Base-by-base conservation (phyloP, 2,797 vertebrate genomes). In the Gobio occitaniae region DNA sequence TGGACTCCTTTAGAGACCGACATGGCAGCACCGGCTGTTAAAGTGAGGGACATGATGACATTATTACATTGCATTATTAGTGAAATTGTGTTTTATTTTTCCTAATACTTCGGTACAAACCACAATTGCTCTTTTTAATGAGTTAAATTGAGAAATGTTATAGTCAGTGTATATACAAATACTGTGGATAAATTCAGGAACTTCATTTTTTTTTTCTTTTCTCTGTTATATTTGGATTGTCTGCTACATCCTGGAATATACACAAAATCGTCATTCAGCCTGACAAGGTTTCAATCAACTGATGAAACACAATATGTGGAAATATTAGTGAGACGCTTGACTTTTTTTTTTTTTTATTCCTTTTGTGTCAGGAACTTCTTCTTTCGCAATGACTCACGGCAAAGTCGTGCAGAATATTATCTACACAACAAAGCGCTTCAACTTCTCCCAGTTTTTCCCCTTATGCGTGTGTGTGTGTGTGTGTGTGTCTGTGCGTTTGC, bases 21-120 rank as follows among this genome's bases (percentile, higher is more conserved):
- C 97, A 97, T 76, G 98, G 98, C 10, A 96, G 96, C 90, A 99
- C 95, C 0, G 98, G 98, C 98, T 99, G 94, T 82, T 41, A 59
- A 32, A 75, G 48, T 69, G 50, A 82, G 66, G 25, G 41, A 88
- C 10, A 75, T 17, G 19, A 77, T 19, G 36, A 38, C 41, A 84
- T 71, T n/a, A 84, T 59, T 41, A 47, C 36, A 70, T 70, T 25
- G 16, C 6, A 48, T 8, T 78, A 77, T 61, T 50, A 15, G 6
- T 72, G 10, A 80, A 44, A 32, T 17, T 32, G 29, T 12, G 47
- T 41, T 81, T 38, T 32, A 54, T 52, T 52, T 16, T 54, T 21
- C 1, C 19, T 69, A 80, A 41, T 56, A 25, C 50, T 25, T 80
- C 29, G 38, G 29, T 8, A n/a, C 12, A 68, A 80, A 25, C 29